Evolutionary conservation across 2,113 vertebrate genomes (phyloP).

Genomic region (Muscicapa adusta): DNA sequence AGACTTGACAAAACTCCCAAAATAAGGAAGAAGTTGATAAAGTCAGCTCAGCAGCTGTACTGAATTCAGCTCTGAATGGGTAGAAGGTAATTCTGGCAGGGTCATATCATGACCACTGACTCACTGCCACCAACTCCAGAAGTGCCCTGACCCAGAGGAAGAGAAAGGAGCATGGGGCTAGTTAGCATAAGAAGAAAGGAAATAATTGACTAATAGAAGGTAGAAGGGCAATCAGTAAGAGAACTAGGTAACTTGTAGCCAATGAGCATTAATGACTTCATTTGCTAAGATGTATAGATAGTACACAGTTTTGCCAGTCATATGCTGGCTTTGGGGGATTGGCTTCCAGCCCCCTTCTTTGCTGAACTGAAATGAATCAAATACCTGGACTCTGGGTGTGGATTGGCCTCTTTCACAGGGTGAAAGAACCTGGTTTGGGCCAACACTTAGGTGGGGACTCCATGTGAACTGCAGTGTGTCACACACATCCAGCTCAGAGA

Average conservation of each 20-base stretch:
- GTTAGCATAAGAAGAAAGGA: neutral
- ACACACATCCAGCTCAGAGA: neutral
- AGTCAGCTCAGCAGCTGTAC: neutral
- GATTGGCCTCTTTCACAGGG: neutral
- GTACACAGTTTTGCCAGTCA: neutral
- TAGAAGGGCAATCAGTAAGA: neutral
- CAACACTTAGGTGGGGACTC: neutral
- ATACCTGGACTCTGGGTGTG: neutral
- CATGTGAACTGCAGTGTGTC: rapidly evolving
- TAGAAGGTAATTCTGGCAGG: neutral
- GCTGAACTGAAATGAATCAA: neutral
- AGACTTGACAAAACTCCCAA: neutral
- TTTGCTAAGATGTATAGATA: neutral
- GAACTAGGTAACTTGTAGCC: neutral
- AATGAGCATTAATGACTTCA: neutral
- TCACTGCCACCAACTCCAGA: neutral
- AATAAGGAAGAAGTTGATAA: neutral
- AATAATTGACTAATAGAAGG: neutral
- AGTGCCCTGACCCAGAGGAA: neutral
- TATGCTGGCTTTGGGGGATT: neutral
- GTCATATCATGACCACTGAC: rapidly evolving
- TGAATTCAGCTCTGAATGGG: neutral
- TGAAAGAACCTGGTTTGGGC: neutral
- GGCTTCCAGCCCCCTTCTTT: neutral
- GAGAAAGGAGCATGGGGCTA: neutral